Percentiles rank a stretch among this genome's conserved stretches.
phyloP scores from a whole-genome alignment of 2,888 invertebrate species.

The Hydriomena furcata region DNA sequence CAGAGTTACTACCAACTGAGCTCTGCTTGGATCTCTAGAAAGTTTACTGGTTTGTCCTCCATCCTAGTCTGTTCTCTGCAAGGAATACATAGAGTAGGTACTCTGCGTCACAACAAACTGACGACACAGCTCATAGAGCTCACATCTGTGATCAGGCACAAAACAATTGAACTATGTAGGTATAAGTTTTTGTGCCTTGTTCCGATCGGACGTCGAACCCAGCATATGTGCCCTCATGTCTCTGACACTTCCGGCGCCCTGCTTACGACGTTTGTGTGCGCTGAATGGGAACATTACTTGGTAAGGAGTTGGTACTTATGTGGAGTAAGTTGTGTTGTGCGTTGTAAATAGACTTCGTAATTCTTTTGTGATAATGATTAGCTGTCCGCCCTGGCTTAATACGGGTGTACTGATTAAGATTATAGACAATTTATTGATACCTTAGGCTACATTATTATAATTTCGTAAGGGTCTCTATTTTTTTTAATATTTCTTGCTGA shows the following conservation, averaged over 20 bases:
- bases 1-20: no score
- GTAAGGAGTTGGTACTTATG: constrained; percentile 6
- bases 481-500: no score
- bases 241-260: constrained; percentile 42
- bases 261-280: constrained; percentile 24
- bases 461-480: no score
- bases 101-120: constrained; percentile 15
- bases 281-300: constrained; percentile 22
- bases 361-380: not conserved
- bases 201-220: constrained; percentile 57
- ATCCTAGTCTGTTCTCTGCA: no score
- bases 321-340: constrained; percentile 4
- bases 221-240: constrained; percentile 37
- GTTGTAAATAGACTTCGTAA: not conserved
- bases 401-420: no score
- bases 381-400: no score
- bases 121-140: constrained; percentile 6
- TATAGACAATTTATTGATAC: no score
- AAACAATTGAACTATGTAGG: constrained; percentile 51
- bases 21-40: no score
- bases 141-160: constrained; percentile 24
- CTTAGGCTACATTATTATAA: no score
- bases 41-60: no score
- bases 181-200: constrained; percentile 44
- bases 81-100: no score